phyloP scores from a whole-genome alignment of 2,797 vertebrate species.

The Acrossocheilus fasciatus region DNA sequence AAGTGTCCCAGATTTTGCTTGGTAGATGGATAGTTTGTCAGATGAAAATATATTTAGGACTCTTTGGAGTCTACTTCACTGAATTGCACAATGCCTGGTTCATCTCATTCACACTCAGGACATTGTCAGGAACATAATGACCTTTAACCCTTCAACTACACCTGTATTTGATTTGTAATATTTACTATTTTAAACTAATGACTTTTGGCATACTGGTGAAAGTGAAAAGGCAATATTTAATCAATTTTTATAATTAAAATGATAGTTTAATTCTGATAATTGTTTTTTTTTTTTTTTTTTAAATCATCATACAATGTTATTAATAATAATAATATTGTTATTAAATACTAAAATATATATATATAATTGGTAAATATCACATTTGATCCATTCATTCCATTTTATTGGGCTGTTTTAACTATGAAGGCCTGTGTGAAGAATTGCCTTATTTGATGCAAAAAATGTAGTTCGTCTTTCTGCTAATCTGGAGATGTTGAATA shows the following conservation, averaged over 20 bases:
- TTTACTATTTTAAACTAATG: background rate
- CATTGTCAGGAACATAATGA: background rate
- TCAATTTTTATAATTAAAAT: background rate
- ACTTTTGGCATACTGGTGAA: too few species aligned
- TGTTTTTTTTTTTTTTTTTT: too few species aligned
- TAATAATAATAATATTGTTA: background rate
- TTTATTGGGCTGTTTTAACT: background rate
- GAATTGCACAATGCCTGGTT: background rate
- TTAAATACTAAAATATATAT: background rate
- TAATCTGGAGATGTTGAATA: slow-evolving; percentile 2
- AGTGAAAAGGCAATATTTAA: background rate
- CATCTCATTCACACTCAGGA: background rate
- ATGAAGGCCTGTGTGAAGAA: background rate
- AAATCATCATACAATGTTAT: background rate
- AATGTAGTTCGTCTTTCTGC: background rate
- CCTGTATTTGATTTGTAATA: background rate
- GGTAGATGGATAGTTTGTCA: background rate
- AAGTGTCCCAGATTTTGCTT: slow-evolving; percentile 21
- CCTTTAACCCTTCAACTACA: background rate
- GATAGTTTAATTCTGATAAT: background rate
- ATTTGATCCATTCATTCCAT: background rate
- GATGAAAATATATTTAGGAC: slow-evolving; percentile 11
- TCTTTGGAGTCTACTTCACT: background rate
- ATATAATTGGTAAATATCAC: background rate
- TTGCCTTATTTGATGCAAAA: background rate